phyloP scores from a whole-genome alignment of 2,113 vertebrate species.

The Taurulus bubalis region DNA sequence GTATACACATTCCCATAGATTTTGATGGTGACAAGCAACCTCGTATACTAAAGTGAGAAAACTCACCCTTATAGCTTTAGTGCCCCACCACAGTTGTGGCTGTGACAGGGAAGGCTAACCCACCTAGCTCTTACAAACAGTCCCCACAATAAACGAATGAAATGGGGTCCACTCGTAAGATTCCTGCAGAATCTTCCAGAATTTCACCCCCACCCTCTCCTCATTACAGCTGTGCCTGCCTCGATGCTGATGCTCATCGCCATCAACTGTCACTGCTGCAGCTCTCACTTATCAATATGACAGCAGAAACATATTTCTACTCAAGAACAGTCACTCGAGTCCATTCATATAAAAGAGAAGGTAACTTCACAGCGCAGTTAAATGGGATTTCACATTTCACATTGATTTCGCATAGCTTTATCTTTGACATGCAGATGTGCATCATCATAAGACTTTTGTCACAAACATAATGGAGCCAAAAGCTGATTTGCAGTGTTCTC shows the following conservation, averaged over 20 bases:
- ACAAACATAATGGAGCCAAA: background rate
- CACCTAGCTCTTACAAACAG: conserved; percentile 52
- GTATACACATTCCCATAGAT: background rate
- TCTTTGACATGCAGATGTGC: conserved; percentile 2
- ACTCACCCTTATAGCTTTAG: conserved; percentile 75
- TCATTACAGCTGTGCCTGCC: conserved; percentile 56
- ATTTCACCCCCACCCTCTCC: conserved; percentile 73
- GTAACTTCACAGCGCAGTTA: background rate
- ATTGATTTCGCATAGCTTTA: background rate
- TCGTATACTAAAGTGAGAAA: conserved; percentile 21
- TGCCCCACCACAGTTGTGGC: conserved; percentile 59
- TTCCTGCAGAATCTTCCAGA: conserved; percentile 80
- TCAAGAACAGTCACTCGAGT: background rate
- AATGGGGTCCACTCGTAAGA: conserved; percentile 74
- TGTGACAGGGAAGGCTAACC: conserved; percentile 51
- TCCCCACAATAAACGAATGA: conserved; percentile 69
- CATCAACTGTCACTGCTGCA: conserved; percentile 44
- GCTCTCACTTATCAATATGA: background rate
- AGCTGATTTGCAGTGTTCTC: conserved; percentile 2
- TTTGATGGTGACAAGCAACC: conserved; percentile 12
- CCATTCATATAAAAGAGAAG: background rate
- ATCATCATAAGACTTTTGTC: background rate
- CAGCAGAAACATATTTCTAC: conserved; percentile 18
- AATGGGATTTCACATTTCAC: background rate
- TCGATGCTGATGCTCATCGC: conserved; percentile 47